phyloP scores from a whole-genome alignment of 1,140 invertebrate genomes.

The Ceratosolen fusciceps region DNA sequence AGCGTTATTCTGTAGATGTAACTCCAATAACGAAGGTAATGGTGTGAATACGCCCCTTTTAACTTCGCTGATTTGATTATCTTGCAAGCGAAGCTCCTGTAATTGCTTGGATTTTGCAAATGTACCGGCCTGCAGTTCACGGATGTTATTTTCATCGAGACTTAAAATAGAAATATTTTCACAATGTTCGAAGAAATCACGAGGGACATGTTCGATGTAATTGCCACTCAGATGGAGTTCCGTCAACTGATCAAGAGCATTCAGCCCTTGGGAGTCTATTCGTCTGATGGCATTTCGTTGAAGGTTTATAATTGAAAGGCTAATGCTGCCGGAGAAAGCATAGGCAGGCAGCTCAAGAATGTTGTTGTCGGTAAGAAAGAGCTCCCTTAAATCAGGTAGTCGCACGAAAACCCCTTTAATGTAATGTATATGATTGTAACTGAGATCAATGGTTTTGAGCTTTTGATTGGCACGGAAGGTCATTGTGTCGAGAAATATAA shows the following conservation, averaged over 20 bases:
- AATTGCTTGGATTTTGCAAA: constrained; percentile 82
- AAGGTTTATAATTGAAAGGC: constrained; percentile 86
- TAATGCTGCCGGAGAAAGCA: constrained; percentile 83
- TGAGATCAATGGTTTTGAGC: constrained; percentile 86
- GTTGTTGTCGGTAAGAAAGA: constrained; percentile 92
- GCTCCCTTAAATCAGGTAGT: constrained; percentile 83
- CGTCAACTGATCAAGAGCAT: constrained; percentile 80
- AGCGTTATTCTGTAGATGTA: constrained; percentile 90
- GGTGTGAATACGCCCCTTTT: constrained; percentile 85
- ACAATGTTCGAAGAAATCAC: constrained; percentile 81
- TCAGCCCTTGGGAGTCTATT: constrained; percentile 82
- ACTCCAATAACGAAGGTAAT: constrained; percentile 82
- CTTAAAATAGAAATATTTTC: constrained; percentile 85
- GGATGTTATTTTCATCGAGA: constrained; percentile 91
- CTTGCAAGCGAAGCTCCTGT: constrained; percentile 86
- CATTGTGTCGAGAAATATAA: constrained; percentile 79
- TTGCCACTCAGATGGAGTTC: constrained; percentile 90
- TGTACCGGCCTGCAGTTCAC: constrained; percentile 82
- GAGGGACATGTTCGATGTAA: constrained; percentile 83
- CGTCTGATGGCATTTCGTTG: constrained; percentile 82
- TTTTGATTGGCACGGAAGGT: constrained; percentile 83
- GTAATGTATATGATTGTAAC: constrained; percentile 90
- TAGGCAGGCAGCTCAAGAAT: constrained; percentile 86
- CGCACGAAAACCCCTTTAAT: constrained; percentile 86
- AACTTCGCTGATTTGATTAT: constrained; percentile 84